phyloP scores from a whole-genome alignment of 2,113 vertebrate genomes.

The Ginglymostoma cirratum region DNA sequence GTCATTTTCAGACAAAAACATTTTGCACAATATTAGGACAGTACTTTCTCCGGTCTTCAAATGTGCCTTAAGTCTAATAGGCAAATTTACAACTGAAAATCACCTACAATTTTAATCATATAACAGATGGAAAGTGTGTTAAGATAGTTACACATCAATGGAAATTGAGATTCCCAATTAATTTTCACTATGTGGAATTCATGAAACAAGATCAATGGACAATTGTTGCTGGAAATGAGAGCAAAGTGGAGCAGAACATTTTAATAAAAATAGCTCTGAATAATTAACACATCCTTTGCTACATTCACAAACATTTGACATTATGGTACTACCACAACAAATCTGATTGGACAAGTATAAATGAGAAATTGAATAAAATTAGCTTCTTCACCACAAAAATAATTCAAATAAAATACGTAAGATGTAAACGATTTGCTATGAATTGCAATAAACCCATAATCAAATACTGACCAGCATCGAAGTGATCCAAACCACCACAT shows the following conservation, averaged over 20 bases:
- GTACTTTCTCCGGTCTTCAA: not conserved
- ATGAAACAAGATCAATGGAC: not conserved
- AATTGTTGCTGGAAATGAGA: not conserved
- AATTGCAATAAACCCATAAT: constrained; percentile 12
- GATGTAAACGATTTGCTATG: not conserved
- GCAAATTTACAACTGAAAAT: not conserved
- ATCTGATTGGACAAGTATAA: not conserved
- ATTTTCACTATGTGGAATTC: not conserved
- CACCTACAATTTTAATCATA: not conserved
- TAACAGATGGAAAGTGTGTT: not conserved
- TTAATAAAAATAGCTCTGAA: not conserved
- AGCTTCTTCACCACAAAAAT: not conserved
- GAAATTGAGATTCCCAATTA: not conserved
- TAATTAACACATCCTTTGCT: not conserved
- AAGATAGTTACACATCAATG: not conserved
- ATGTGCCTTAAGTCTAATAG: not conserved
- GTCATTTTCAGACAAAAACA: not conserved
- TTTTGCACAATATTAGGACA: not conserved
- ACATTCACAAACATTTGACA: not conserved
- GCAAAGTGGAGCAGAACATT: not conserved
- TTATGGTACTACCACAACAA: not conserved
- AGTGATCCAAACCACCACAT: constrained; percentile 92
- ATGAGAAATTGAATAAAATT: not conserved
- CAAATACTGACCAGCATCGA: constrained; percentile 81
- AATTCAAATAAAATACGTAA: not conserved